Conservation (phyloP, 2,888 invertebrate species). For the Venusia cambrica region DNA sequence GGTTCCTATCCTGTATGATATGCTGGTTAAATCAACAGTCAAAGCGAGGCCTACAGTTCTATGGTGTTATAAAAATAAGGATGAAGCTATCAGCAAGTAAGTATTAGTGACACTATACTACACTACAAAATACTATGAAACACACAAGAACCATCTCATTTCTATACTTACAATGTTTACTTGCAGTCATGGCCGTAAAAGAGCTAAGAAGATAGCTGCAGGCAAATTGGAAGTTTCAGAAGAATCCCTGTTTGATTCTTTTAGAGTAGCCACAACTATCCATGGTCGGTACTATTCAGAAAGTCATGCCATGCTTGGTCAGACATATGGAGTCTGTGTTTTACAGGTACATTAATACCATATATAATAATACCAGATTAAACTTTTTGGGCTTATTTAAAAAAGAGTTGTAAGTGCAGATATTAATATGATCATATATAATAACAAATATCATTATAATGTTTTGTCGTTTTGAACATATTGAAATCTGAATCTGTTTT, state of each 20-base stretch:
- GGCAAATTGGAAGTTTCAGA: conserved; percentile 95
- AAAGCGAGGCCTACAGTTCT: conserved; percentile 96
- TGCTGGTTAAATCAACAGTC: conserved; percentile 96
- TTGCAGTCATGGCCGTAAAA: conserved; percentile 93
- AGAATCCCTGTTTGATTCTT: conserved; percentile 97
- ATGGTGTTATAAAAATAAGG: conserved; percentile 99
- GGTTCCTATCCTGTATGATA: conserved; percentile 98
- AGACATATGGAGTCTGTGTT: conserved; percentile 97
- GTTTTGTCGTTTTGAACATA: too few relatives aligned
- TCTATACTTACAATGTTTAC: background rate
- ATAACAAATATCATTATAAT: too few relatives aligned
- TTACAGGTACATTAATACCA: too few relatives aligned
- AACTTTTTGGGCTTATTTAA: too few relatives aligned
- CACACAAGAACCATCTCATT: background rate
- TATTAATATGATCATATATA: too few relatives aligned
- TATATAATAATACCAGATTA: too few relatives aligned
- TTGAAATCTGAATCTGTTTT: too few relatives aligned
- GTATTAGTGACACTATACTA: conserved; percentile 26
- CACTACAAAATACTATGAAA: background rate
- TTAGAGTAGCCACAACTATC: conserved; percentile 97
- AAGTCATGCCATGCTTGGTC: conserved; percentile 98
- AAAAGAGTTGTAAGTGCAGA: too few relatives aligned
- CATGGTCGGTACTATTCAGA: conserved; percentile 98
- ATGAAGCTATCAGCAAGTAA: conserved; percentile 93
- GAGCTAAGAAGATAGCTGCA: conserved; percentile 94